Conservation (phyloP, 2,888 invertebrate genomes). For the Leptinotarsa juncta region DNA sequence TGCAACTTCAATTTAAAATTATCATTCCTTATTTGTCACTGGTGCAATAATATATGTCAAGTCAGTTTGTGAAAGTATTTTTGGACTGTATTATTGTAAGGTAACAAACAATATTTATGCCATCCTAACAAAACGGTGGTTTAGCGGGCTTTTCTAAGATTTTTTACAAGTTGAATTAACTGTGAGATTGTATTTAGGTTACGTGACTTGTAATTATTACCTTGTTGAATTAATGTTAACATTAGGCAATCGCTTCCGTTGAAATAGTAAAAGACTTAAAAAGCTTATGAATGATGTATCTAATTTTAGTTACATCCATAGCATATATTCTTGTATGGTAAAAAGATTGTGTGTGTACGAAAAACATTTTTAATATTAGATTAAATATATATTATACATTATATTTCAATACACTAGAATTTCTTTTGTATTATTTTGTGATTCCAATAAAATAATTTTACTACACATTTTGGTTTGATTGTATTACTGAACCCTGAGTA, state of each 20-base stretch:
- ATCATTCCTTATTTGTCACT: constrained; percentile 49
- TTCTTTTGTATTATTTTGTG: constrained; percentile 24
- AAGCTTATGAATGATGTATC: constrained; percentile 37
- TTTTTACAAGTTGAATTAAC: constrained; percentile 30
- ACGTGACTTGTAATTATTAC: constrained; percentile 34
- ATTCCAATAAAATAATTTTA: constrained; percentile 8
- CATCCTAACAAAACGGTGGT: constrained; percentile 36
- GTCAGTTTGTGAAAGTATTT: constrained; percentile 32
- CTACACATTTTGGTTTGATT: neutral
- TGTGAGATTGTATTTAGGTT: constrained; percentile 36
- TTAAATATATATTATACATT: constrained; percentile 12
- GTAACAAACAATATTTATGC: constrained; percentile 29
- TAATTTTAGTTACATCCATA: constrained; percentile 41
- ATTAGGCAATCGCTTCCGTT: constrained; percentile 43
- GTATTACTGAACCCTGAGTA: neutral
- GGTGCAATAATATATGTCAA: constrained; percentile 49
- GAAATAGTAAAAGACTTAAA: constrained; percentile 32
- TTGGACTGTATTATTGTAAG: constrained; percentile 36
- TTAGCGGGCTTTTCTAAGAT: constrained; percentile 22
- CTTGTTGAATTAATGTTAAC: constrained; percentile 28
- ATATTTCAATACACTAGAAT: constrained; percentile 14
- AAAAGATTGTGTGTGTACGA: constrained; percentile 26
- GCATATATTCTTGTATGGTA: constrained; percentile 47
- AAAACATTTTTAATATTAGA: constrained; percentile 9
- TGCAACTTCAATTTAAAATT: constrained; percentile 35